Evolutionary conservation across 23 tunicate genomes (phyloP), one percentile per base, ranked within the genome.

Genomic region (Oikopleura vanhoeffeni): DNA sequence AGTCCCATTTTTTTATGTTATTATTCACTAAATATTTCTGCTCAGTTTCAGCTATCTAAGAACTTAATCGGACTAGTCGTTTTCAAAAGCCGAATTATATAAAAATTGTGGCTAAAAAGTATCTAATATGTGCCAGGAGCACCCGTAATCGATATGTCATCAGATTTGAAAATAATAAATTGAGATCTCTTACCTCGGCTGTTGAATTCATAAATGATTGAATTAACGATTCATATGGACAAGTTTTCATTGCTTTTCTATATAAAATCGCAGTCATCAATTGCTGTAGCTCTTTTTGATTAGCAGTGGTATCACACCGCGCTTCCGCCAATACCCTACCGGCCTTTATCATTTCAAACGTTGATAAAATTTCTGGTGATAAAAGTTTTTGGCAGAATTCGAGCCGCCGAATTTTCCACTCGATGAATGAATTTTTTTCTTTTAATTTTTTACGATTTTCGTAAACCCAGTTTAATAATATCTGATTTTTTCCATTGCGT

Each of bases 331-430:
- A 24, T 49, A 49, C 24, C 64, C 24, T 13, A 8, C 64, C 64
- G 64, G 64, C 64, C 64, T 49, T 13, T 8, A 49, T 49, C 64
- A 71, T 2, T 2, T 71, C 79, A 18, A 2, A 33, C 4, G 32
- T 3, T 28, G 79, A 24, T n/a, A n/a, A n/a, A 30, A 2, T 13
- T 71, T 71, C 79, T 2, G 36, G 36, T 2, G 3, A 18, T 3
- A 71, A 2, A 32, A 71, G 79, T 38, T 18, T 71, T 30, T 30
- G 79, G 32, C 79, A 71, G 32, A 13, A 71, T 30, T 71, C 34
- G 38, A 18, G 32, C 32, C 79, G 79, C 35, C 79, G 27, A 71
- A 71, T 71, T 71, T 71, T 71, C 79, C 79, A 71, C 38, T 71
- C 79, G 32, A 71, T 13, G 32, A 24, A 49, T 49, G 64, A 30